Base-by-base conservation (phyloP, 2,113 vertebrate genomes). In the Psittacara wagleri region DNA sequence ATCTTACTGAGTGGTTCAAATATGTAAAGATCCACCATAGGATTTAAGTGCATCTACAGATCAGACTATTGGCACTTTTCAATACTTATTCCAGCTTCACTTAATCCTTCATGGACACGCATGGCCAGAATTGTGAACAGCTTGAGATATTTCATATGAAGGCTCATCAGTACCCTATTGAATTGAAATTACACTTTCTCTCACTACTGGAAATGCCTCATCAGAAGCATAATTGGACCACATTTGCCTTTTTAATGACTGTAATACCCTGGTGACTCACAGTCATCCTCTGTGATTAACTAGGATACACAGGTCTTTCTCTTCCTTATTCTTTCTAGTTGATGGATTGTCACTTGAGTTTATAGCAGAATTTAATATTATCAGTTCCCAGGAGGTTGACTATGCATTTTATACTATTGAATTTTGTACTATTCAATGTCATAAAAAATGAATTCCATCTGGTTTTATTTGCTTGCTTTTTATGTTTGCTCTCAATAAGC, bases 401-500 rank as follows among this genome's bases (percentile, higher is more conserved):
- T 85, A 41, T 82, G 55, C 37, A 72, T 84, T 87, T 89, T 75
- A 39, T 35, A 28, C 57, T 55, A 28, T 31, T 51, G 62, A 75
- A 88, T 91, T 79, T 74, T 70, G 10, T 88, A 49, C 11, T 48
- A 41, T 10, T 81, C 49, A 83, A 64, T 85, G 48, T 52, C 37
- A 69, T 85, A 3, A 95, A 72, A 92, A 81, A 70, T 49, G 2
- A 92, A 51, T 70, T 83, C 28, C 23, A 62, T 73, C 85, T 86
- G 70, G 31, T 80, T 94, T 88, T 85, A 63, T 95, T 95, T 94
- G 10, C 63, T 90, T 92, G n/a, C 9, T 80, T 90, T 96, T 93
- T 78, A 25, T 67, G 54, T 81, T 88, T 24, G 9, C 18, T 88
- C 86, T 74, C 79, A 83, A 92, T 74, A 88, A 93, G 77, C 46